Conservation (phyloP, 2,113 vertebrate species). For the Tragulus kanchil region DNA sequence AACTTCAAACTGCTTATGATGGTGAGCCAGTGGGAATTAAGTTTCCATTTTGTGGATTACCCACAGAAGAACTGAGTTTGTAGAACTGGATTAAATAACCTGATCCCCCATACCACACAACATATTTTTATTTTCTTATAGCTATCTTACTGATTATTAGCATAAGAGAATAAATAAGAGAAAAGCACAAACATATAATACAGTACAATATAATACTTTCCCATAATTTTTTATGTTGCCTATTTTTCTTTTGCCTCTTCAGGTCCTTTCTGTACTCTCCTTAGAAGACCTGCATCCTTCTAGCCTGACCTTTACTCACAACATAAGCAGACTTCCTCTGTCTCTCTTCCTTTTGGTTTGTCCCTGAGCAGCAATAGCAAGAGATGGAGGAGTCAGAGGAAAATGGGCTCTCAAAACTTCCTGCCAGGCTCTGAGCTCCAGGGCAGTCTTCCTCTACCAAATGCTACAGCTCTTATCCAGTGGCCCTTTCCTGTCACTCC, state of each 20-base stretch:
- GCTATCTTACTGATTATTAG: background rate
- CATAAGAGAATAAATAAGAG: background rate
- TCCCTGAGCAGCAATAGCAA: background rate
- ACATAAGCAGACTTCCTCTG: accelerated
- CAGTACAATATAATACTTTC: background rate
- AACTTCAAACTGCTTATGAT: constrained; percentile 11
- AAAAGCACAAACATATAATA: background rate
- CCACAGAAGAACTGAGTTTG: background rate
- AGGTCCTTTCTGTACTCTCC: background rate
- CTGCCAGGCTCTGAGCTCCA: background rate
- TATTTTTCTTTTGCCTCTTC: background rate
- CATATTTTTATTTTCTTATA: background rate
- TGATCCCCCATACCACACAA: background rate
- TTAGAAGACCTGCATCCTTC: background rate
- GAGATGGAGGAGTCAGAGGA: background rate
- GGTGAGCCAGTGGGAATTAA: constrained; percentile 20
- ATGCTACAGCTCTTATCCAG: background rate
- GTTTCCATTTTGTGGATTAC: constrained; percentile 31
- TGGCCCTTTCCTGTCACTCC: background rate
- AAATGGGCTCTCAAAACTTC: background rate
- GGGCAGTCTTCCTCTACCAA: background rate
- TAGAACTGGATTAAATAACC: constrained; percentile 14
- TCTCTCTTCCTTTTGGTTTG: background rate
- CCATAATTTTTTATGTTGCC: background rate
- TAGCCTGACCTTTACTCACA: background rate